phyloP scores from a whole-genome alignment of 1,140 invertebrate genomes.

The Pachyrhynchus sulphureomaculatus region DNA sequence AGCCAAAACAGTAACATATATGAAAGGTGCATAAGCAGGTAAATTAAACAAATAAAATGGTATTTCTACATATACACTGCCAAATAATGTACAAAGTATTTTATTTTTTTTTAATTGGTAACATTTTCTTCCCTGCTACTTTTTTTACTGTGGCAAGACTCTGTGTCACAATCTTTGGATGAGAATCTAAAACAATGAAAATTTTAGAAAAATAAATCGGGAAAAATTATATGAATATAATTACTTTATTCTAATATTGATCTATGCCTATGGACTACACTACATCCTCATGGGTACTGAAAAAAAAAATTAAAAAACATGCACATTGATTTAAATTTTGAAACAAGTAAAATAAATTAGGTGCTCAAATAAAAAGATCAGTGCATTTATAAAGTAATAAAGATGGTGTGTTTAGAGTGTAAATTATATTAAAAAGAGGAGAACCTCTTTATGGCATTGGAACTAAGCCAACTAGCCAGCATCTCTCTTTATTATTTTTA shows the following conservation, averaged over 20 bases:
- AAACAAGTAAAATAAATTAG: no score
- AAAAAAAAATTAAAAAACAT: slow-evolving; percentile 23
- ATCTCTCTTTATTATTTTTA: no score
- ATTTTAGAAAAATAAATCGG: slow-evolving; percentile 2
- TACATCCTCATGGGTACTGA: slow-evolving; percentile 29
- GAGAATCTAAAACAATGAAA: slow-evolving; percentile 30
- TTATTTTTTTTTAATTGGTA: background rate
- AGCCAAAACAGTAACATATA: no score
- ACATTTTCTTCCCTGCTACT: slow-evolving; percentile 32
- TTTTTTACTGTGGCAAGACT: slow-evolving; percentile 37
- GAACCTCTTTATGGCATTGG: no score
- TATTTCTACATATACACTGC: background rate
- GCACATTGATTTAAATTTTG: no score
- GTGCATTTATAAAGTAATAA: no score
- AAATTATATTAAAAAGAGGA: no score
- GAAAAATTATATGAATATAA: background rate
- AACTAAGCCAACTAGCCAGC: no score
- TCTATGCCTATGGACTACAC: slow-evolving; percentile 7
- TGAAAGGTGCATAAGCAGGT: no score
- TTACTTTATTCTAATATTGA: slow-evolving; percentile 33
- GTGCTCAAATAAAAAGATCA: background rate
- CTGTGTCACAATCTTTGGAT: slow-evolving; percentile 33
- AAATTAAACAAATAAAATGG: background rate
- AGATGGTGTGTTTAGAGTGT: no score
- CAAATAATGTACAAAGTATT: background rate